A percentile compares a stretch with the other conserved stretches of the same genome.
These are phyloP conservation scores for Dicycla oo DNA, from an alignment of 2,888 invertebrate genomes.

Conservation along the genomic window DNA sequence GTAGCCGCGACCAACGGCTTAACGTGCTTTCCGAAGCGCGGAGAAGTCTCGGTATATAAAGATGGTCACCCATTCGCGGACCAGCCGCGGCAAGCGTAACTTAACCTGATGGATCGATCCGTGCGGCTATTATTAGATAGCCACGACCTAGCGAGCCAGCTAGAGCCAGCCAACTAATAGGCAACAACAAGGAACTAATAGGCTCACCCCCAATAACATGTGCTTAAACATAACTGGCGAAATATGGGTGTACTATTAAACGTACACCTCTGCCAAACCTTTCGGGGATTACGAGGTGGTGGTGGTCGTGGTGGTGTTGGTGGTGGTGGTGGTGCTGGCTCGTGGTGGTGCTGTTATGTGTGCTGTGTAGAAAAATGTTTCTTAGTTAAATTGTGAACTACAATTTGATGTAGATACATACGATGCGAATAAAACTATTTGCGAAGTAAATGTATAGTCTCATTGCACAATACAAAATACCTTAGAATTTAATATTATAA, in stretches of 20 bases:
- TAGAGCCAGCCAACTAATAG: too few species aligned
- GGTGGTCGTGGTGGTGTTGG: not conserved
- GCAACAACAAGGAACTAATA: not conserved
- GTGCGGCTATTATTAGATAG: too few species aligned
- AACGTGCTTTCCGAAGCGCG: too few species aligned
- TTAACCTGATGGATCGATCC: too few species aligned
- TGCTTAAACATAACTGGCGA: not conserved
- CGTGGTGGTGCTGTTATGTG: too few species aligned
- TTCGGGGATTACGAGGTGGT: not conserved
- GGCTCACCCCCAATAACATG: not conserved
- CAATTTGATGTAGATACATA: too few species aligned
- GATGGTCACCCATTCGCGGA: too few species aligned
- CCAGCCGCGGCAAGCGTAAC: too few species aligned
- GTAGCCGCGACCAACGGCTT: too few species aligned
- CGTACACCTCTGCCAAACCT: not conserved
- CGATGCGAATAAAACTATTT: not conserved
- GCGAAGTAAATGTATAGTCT: not conserved
- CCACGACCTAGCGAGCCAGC: too few species aligned
- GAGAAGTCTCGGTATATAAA: too few species aligned
- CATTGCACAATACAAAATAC: conserved; percentile 21
- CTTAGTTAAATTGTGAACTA: not conserved
- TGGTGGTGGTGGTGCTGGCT: not conserved
- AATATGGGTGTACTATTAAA: not conserved
- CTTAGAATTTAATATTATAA: conserved; percentile 15
- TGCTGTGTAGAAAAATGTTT: not conserved